Percentiles rank a stretch among this genome's conserved stretches.
Evolutionary conservation across 1,140 invertebrate genomes (phyloP).

Genomic region (Pogonomyrmex barbatus): DNA sequence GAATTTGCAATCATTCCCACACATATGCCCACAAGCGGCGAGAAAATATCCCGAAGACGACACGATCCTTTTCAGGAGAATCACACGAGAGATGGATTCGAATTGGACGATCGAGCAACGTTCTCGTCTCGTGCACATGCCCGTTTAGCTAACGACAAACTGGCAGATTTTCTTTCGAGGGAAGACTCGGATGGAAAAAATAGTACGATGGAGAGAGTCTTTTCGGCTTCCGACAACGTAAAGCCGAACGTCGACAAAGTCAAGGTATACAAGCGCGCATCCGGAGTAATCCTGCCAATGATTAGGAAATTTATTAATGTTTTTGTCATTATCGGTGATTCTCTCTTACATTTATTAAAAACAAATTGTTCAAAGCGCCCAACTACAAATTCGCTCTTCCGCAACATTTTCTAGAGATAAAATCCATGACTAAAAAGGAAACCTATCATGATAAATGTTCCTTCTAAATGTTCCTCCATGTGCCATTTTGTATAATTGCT

Average conservation of each 20-base stretch:
- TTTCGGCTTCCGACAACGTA: not conserved
- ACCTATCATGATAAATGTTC: no score
- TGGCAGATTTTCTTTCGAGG: slow-evolving; percentile 25
- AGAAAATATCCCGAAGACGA: slow-evolving; percentile 52
- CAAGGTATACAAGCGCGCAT: not conserved
- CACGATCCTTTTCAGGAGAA: slow-evolving; percentile 62
- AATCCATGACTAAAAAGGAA: no score
- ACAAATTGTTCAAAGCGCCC: not conserved
- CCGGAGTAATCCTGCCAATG: not conserved
- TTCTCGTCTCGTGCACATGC: not conserved
- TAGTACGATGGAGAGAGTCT: not conserved
- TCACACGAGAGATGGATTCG: slow-evolving; percentile 28
- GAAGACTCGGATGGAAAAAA: slow-evolving; percentile 13
- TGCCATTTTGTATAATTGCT: no score
- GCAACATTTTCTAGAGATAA: not conserved
- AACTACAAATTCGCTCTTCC: not conserved
- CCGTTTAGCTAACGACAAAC: slow-evolving; percentile 24
- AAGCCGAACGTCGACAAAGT: not conserved
- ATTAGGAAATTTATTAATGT: not conserved
- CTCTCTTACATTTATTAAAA: not conserved
- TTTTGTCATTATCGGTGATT: not conserved
- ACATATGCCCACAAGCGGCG: not conserved
- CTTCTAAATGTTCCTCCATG: no score
- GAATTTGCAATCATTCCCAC: slow-evolving; percentile 16
- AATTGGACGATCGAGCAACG: slow-evolving; percentile 24